These are phyloP conservation scores for Caenorhabditis zanzibari DNA, from an alignment of 2,888 invertebrate genomes.

Conservation along the genomic window DNA sequence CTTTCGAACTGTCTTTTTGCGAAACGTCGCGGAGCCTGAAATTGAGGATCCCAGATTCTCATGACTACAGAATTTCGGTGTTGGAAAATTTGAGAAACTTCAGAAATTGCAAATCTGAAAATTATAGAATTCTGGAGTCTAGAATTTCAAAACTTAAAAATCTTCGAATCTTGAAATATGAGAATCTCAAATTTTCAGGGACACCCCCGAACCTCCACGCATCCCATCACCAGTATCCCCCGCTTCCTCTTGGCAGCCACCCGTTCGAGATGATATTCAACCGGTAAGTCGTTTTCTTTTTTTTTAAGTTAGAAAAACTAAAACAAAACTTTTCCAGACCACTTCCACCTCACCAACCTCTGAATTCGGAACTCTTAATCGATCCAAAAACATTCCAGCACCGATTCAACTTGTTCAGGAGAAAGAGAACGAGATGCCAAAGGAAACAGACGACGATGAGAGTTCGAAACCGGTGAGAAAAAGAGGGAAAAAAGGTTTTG, in stretches of 20 bases:
- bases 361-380: slow-evolving; percentile 5
- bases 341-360: slow-evolving; percentile 25
- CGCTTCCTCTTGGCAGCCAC: slow-evolving; percentile 35
- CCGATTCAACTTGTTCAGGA: slow-evolving; percentile 73
- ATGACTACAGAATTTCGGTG: too few species aligned
- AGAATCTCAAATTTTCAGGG: slow-evolving; percentile 11
- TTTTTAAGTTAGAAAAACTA: not conserved
- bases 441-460: slow-evolving; percentile 87
- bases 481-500: too few species aligned
- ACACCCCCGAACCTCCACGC: slow-evolving; percentile 17
- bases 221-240: slow-evolving; percentile 48
- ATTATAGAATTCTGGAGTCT: not conserved
- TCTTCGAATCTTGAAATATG: not conserved
- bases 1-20: too few species aligned
- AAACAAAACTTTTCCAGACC: slow-evolving; percentile 39
- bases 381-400: slow-evolving; percentile 69
- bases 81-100: too few species aligned
- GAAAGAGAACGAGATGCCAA: slow-evolving; percentile 67
- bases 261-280: slow-evolving; percentile 30
- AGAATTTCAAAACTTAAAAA: not conserved
- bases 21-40: too few species aligned
- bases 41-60: too few species aligned
- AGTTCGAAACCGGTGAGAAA: slow-evolving; percentile 89
- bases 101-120: too few species aligned
- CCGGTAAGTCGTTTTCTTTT: slow-evolving; percentile 32